Evolutionary conservation across 1,140 invertebrate species (phyloP).

Genomic region (Calosoma granatense): DNA sequence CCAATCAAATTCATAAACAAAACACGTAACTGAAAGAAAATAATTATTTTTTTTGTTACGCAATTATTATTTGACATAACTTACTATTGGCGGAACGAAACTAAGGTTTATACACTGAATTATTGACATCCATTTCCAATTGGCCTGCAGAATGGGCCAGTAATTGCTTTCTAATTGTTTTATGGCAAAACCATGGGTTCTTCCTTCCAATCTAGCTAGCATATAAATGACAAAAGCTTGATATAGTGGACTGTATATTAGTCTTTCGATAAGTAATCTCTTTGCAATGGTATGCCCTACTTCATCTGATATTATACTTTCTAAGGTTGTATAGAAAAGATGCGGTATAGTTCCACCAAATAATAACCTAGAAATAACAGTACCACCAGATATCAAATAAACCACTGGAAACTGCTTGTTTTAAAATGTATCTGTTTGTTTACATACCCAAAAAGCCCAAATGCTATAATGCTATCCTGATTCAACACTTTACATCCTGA

Average conservation of each 20-base stretch:
- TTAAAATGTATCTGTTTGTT: neutral
- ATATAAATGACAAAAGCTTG: slow-evolving; percentile 58
- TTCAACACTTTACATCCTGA: slow-evolving; percentile 46
- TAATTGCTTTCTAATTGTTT: slow-evolving; percentile 50
- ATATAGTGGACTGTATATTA: slow-evolving; percentile 56
- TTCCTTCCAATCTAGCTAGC: slow-evolving; percentile 58
- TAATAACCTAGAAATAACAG: slow-evolving; percentile 41
- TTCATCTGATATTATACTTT: slow-evolving; percentile 43
- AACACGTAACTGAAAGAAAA: slow-evolving; percentile 49
- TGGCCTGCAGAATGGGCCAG: slow-evolving; percentile 48
- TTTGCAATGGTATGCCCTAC: slow-evolving; percentile 41
- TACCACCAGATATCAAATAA: too few relatives aligned
- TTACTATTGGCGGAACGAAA: slow-evolving; percentile 61
- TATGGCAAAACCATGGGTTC: slow-evolving; percentile 46
- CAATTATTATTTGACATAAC: slow-evolving; percentile 17
- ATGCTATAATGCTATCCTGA: slow-evolving; percentile 53
- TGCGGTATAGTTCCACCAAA: slow-evolving; percentile 64
- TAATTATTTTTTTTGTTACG: slow-evolving; percentile 12
- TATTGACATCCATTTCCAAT: slow-evolving; percentile 61
- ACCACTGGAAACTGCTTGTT: too few relatives aligned
- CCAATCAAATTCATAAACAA: slow-evolving; percentile 54
- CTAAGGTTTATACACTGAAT: slow-evolving; percentile 59
- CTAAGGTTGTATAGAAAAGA: slow-evolving; percentile 54
- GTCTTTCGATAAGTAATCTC: slow-evolving; percentile 51
- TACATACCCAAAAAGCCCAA: slow-evolving; percentile 55